Evolutionary conservation across 2,797 vertebrate species (phyloP).

Genomic region (Choloepus didactylus): DNA sequence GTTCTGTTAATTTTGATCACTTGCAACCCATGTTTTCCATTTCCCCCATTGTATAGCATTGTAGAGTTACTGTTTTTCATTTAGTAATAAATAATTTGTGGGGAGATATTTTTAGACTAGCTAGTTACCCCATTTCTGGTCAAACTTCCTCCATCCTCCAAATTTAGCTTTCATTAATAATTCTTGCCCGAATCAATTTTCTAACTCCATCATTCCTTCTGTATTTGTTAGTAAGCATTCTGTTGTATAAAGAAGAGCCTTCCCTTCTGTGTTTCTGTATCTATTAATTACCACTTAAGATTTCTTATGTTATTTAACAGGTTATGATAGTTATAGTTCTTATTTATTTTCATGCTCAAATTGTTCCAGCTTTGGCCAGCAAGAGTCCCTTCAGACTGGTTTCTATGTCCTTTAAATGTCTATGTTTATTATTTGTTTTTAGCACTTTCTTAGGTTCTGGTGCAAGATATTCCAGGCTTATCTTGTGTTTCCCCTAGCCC

Average conservation of each 20-base stretch:
- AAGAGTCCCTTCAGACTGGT: not conserved
- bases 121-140: not conserved
- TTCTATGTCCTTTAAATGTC: constrained; percentile 8
- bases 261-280: not conserved
- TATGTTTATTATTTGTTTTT: not conserved
- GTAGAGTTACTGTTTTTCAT: not conserved
- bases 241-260: not conserved
- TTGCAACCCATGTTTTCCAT: not conserved
- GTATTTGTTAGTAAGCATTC: not conserved
- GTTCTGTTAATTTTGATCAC: not conserved
- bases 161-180: not conserved
- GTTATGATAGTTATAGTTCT: not conserved
- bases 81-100: not conserved
- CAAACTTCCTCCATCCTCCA: not conserved
- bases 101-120: not conserved
- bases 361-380: not conserved
- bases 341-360: not conserved
- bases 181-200: not conserved
- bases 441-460: not conserved
- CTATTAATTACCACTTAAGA: not conserved
- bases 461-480: not conserved
- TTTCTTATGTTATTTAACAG: constrained; percentile 19
- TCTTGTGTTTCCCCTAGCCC: not conserved
- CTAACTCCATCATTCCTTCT: not conserved
- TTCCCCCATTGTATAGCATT: not conserved